phyloP scores from a whole-genome alignment of 2,113 vertebrate genomes.

The Irena cyanogastra region DNA sequence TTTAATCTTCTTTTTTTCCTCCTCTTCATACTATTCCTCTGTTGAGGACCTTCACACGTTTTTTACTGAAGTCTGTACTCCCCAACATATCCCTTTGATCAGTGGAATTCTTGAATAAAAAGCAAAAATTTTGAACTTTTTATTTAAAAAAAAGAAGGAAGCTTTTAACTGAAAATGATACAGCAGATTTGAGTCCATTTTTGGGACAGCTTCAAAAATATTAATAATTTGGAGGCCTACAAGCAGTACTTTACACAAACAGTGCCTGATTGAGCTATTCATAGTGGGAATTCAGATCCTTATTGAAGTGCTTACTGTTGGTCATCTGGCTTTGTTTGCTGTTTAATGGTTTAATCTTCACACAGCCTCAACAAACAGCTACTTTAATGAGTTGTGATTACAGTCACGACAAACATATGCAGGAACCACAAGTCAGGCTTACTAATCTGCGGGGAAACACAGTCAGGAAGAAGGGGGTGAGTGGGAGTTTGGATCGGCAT shows the following conservation, averaged over 20 bases:
- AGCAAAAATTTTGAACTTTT: background rate
- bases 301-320: background rate
- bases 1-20: background rate
- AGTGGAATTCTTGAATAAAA: background rate
- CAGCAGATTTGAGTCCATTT: background rate
- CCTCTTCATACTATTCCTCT: background rate
- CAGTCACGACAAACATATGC: background rate
- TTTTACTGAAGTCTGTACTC: background rate
- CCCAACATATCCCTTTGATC: background rate
- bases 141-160: background rate
- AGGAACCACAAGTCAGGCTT: background rate
- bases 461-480: background rate
- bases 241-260: background rate
- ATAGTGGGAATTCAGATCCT: background rate
- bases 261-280: background rate
- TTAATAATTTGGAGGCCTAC: background rate
- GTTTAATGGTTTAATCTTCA: background rate
- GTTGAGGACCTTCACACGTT: background rate
- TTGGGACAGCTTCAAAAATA: background rate
- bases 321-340: background rate
- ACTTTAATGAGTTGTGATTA: background rate
- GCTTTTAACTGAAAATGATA: background rate
- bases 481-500: background rate
- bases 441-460: background rate
- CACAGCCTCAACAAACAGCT: background rate